Conservation (phyloP, 2,888 invertebrate species). For the Brachyptera putata region DNA sequence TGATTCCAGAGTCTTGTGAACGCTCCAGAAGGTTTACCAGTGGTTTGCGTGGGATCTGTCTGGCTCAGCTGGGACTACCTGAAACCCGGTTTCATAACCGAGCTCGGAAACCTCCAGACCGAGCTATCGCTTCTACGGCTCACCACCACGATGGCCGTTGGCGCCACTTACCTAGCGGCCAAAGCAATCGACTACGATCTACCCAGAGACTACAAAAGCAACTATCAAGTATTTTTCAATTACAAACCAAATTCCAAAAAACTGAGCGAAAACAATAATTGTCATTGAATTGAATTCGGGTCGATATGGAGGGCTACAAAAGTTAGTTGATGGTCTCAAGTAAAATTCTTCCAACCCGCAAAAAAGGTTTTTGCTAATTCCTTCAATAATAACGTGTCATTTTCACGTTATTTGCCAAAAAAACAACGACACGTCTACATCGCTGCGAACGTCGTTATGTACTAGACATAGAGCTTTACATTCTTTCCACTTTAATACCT, state of each 20-base stretch:
- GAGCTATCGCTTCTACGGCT: slow-evolving; percentile 60
- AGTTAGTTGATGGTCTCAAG: too few relatives aligned
- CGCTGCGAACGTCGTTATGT: too few relatives aligned
- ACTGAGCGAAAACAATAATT: too few relatives aligned
- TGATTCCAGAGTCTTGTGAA: slow-evolving; percentile 48
- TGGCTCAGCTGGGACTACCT: slow-evolving; percentile 89
- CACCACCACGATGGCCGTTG: slow-evolving; percentile 73
- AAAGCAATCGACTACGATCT: slow-evolving; percentile 60
- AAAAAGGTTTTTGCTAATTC: too few relatives aligned
- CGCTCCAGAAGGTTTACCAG: slow-evolving; percentile 57
- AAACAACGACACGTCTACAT: too few relatives aligned
- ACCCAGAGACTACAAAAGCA: slow-evolving; percentile 59
- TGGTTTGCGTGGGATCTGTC: slow-evolving; percentile 92
- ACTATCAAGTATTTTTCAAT: slow-evolving; percentile 54
- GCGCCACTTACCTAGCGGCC: slow-evolving; percentile 82
- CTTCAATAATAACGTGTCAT: too few relatives aligned
- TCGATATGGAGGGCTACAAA: too few relatives aligned
- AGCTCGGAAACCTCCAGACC: slow-evolving; percentile 42
- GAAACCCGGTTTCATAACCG: slow-evolving; percentile 61
- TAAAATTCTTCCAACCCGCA: too few relatives aligned
- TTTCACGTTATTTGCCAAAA: too few relatives aligned
- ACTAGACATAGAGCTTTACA: too few relatives aligned
- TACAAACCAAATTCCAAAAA: slow-evolving; percentile 48
- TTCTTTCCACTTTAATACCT: too few relatives aligned
- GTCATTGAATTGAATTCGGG: too few relatives aligned